These are phyloP conservation scores for Polyommatus iphigenia DNA, from an alignment of 2,888 invertebrate species.

Conservation along the genomic window DNA sequence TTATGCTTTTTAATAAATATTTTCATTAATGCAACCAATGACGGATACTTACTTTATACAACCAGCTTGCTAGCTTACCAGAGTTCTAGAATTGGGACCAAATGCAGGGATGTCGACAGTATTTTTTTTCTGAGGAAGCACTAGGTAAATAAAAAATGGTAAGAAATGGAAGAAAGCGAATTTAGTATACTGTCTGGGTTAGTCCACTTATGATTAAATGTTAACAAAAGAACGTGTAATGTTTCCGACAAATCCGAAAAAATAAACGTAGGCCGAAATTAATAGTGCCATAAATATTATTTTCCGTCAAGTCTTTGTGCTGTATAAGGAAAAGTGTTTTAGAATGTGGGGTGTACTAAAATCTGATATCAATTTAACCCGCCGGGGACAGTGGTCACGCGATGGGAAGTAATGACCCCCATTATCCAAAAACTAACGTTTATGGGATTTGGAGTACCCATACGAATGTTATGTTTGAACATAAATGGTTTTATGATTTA, in stretches of 20 bases:
- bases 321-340: constrained; percentile 31
- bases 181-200: no score
- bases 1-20: no score
- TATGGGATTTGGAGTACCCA: neutral
- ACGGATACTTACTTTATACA: no score
- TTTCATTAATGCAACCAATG: no score
- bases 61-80: no score
- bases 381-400: constrained; percentile 57
- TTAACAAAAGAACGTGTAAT: no score
- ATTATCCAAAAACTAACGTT: constrained; percentile 36
- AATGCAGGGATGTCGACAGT: no score
- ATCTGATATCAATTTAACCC: constrained; percentile 60
- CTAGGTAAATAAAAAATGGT: no score
- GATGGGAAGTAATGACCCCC: constrained; percentile 46
- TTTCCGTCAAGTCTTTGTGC: constrained; percentile 1
- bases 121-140: no score
- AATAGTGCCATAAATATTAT: neutral
- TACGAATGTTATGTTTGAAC: neutral
- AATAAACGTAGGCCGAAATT: neutral
- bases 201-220: no score
- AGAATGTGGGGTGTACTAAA: constrained; percentile 59
- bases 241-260: neutral
- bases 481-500: neutral
- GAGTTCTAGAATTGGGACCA: no score
- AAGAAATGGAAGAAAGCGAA: no score